phyloP scores from a whole-genome alignment of 92 coral and sea anemone species.

The Epizoanthus fatuus region DNA sequence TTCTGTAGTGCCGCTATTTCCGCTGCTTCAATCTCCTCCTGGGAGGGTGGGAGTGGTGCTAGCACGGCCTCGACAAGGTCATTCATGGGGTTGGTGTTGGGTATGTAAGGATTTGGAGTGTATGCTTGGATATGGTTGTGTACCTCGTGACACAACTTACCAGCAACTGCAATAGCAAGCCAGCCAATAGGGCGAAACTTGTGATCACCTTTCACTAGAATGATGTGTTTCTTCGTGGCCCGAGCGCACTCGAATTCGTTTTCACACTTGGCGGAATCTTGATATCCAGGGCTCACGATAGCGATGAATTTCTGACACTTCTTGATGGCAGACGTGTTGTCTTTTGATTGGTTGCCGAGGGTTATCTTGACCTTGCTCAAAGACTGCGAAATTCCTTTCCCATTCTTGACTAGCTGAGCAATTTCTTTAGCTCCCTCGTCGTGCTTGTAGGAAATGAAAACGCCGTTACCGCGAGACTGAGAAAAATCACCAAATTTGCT shows the following conservation, averaged over 20 bases:
- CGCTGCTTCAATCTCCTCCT: slow-evolving; percentile 15
- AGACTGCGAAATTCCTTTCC: slow-evolving; percentile 30
- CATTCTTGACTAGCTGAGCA: slow-evolving; percentile 17
- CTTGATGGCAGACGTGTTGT: slow-evolving; percentile 23
- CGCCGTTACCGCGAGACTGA: not conserved
- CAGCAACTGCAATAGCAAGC: slow-evolving; percentile 32
- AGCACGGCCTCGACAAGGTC: slow-evolving; percentile 35
- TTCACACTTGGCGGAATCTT: slow-evolving; percentile 64
- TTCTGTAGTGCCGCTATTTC: slow-evolving; percentile 29
- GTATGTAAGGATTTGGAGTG: slow-evolving; percentile 25
- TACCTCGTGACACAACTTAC: slow-evolving; percentile 33
- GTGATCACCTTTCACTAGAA: slow-evolving; percentile 32
- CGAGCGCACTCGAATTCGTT: slow-evolving; percentile 80
- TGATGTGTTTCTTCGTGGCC: slow-evolving; percentile 61
- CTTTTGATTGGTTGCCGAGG: slow-evolving; percentile 22
- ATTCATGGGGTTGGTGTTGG: slow-evolving; percentile 32
- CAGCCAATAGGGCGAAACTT: slow-evolving; percentile 35
- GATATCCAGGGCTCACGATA: slow-evolving; percentile 66
- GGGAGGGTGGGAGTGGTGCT: slow-evolving; percentile 30
- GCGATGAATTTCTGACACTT: slow-evolving; percentile 58
- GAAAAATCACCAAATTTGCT: slow-evolving; percentile 37
- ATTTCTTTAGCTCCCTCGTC: slow-evolving; percentile 30
- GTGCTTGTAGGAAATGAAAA: slow-evolving; percentile 34
- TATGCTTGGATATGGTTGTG: slow-evolving; percentile 31
- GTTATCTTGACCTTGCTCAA: slow-evolving; percentile 14